Conservation (phyloP, 2,888 invertebrate genomes). For the Merodon equestris region DNA sequence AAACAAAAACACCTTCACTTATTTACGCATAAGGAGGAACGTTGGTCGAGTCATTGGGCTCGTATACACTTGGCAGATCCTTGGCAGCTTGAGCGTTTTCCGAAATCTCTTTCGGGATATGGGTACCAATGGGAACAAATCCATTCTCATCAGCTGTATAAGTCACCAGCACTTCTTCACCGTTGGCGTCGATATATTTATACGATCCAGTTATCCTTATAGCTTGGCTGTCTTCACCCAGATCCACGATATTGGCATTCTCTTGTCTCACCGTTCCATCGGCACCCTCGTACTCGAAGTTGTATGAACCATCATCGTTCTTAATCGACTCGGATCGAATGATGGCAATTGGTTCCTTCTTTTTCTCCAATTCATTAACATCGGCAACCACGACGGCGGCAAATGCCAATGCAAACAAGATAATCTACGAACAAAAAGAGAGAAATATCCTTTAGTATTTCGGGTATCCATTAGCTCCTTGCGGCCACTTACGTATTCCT, state of each 20-base stretch:
- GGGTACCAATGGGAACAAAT: conserved; percentile 75
- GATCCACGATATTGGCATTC: conserved; percentile 70
- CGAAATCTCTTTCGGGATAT: conserved; percentile 75
- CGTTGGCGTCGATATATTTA: conserved; percentile 74
- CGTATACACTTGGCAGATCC: conserved; percentile 19
- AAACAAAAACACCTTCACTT: too few relatives aligned
- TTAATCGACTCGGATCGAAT: conserved; percentile 72
- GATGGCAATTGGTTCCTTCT: conserved; percentile 71
- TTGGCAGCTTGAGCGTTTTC: conserved; percentile 73
- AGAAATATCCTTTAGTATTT: neutral
- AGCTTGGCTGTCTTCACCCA: conserved; percentile 72
- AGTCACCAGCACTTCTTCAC: conserved; percentile 75
- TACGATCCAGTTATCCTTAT: conserved; percentile 76
- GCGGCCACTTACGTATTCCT: conserved; percentile 47
- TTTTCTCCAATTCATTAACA: conserved; percentile 2
- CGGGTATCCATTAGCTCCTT: neutral
- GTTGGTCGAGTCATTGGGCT: too few relatives aligned
- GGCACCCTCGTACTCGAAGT: conserved; percentile 70
- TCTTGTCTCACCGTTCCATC: conserved; percentile 75
- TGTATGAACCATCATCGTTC: conserved; percentile 74
- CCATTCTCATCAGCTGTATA: conserved; percentile 78
- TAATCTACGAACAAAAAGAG: conserved; percentile 26
- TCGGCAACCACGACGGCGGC: conserved; percentile 32
- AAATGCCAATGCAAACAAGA: conserved; percentile 45
- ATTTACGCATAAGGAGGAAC: too few relatives aligned